Percentiles rank a stretch among this genome's conserved stretches.
These are phyloP conservation scores for Decapterus maruadsi DNA, from an alignment of 2,797 vertebrate species.

Conservation along the genomic window DNA sequence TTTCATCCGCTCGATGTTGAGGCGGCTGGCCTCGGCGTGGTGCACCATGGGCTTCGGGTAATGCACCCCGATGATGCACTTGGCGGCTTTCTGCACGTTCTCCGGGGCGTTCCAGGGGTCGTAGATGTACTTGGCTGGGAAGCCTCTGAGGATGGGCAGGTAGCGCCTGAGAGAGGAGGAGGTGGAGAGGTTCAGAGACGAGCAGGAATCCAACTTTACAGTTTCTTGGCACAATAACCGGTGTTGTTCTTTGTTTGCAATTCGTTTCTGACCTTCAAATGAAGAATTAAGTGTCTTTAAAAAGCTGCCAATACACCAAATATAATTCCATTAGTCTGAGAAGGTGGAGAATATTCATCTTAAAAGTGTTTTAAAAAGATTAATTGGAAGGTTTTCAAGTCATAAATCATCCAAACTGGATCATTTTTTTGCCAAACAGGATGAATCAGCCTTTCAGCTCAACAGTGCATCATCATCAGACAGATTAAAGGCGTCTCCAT, in stretches of 20 bases:
- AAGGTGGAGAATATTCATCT: not conserved
- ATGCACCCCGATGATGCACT: slow-evolving; percentile 94
- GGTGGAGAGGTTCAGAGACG: not conserved
- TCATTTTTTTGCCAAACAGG: not conserved
- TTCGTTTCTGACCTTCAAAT: too few species aligned
- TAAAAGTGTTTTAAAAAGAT: not conserved
- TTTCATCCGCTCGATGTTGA: slow-evolving; percentile 98
- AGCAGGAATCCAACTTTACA: too few species aligned
- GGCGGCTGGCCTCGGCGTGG: slow-evolving; percentile 94
- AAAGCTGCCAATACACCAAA: too few species aligned
- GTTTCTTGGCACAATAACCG: too few species aligned
- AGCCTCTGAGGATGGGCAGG: slow-evolving; percentile 94
- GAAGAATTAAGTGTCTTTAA: too few species aligned
- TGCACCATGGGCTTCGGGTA: slow-evolving; percentile 98
- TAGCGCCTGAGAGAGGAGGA: slow-evolving; percentile 87
- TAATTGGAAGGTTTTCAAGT: not conserved
- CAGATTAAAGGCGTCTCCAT: not conserved
- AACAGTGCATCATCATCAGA: not conserved
- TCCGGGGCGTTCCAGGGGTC: slow-evolving; percentile 98
- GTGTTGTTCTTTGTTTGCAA: too few species aligned
- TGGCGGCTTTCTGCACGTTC: slow-evolving; percentile 93
- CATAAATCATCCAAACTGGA: not conserved
- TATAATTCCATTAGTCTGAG: not conserved
- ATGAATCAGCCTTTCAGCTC: not conserved
- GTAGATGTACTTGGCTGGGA: slow-evolving; percentile 97